These are phyloP conservation scores for Sanderia malayensis DNA, from an alignment of 30 jellyfish, hydroid and myxozoan genomes.

Conservation along the genomic window DNA sequence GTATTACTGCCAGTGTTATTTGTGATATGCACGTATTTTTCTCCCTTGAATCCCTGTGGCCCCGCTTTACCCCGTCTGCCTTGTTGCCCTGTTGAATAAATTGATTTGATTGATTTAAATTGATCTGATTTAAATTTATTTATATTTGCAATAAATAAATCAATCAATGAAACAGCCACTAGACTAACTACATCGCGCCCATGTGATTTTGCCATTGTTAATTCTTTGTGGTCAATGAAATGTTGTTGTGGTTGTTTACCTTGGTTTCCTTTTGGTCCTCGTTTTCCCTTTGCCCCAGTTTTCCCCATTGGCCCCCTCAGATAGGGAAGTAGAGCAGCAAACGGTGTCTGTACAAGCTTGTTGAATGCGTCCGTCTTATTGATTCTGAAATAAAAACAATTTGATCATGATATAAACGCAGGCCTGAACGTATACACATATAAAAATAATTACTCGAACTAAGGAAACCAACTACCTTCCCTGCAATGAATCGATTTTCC, in stretches of 20 bases:
- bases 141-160: too few relatives aligned
- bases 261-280: slow-evolving; percentile 29
- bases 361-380: slow-evolving; percentile 34
- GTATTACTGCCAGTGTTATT: slow-evolving; percentile 37
- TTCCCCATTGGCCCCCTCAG: slow-evolving; percentile 54
- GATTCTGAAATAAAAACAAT: slow-evolving; percentile 8
- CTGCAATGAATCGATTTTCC: not conserved
- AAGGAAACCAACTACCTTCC: too few relatives aligned
- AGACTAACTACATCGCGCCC: too few relatives aligned
- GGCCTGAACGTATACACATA: too few relatives aligned
- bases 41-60: slow-evolving; percentile 35
- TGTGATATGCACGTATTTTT: slow-evolving; percentile 12
- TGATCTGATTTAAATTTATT: too few relatives aligned
- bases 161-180: too few relatives aligned
- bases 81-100: slow-evolving; percentile 8
- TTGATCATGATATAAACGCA: not conserved
- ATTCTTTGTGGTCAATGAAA: too few relatives aligned
- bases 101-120: too few relatives aligned
- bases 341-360: slow-evolving; percentile 12
- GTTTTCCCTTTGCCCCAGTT: slow-evolving; percentile 31
- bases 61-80: slow-evolving; percentile 46
- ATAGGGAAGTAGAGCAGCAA: slow-evolving; percentile 22
- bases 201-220: too few relatives aligned
- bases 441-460: too few relatives aligned
- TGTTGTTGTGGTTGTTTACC: too few relatives aligned